Percentiles rank a stretch among this genome's conserved stretches.
phyloP scores from a whole-genome alignment of 1,140 invertebrate species.

The Tachypleus tridentatus region DNA sequence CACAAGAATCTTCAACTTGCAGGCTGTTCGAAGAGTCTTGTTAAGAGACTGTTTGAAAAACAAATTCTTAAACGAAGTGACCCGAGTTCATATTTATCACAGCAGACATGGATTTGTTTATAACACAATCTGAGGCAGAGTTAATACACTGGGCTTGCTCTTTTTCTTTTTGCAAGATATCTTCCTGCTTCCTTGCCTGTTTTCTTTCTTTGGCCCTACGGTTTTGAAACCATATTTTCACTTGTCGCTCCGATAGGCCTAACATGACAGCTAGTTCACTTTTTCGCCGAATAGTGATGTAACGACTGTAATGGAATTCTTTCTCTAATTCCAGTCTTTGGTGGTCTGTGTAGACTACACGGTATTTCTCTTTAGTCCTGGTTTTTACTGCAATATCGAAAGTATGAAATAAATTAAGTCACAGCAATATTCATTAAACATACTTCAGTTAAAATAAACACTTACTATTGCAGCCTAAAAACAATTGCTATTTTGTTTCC shows the following conservation, averaged over 20 bases:
- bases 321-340: constrained; percentile 95
- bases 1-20: too few species aligned
- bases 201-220: constrained; percentile 88
- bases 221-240: constrained; percentile 90
- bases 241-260: constrained; percentile 82
- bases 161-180: constrained; percentile 41
- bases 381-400: constrained; percentile 60
- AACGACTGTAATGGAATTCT: constrained; percentile 86
- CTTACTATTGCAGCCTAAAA: too few species aligned
- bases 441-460: too few species aligned
- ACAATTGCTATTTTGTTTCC: too few species aligned
- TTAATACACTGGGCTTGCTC: constrained; percentile 10
- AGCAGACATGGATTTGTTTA: too few species aligned
- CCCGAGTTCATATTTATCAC: too few species aligned
- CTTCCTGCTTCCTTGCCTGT: constrained; percentile 60
- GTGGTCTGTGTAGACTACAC: constrained; percentile 93
- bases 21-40: too few species aligned
- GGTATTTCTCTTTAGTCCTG: constrained; percentile 97
- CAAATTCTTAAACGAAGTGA: too few species aligned
- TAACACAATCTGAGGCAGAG: too few species aligned
- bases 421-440: too few species aligned
- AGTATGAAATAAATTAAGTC: too few species aligned
- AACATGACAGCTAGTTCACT: constrained; percentile 71
- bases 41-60: too few species aligned
- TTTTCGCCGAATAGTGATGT: constrained; percentile 91